Evolutionary conservation across 2,113 vertebrate genomes (phyloP).

Genomic region (Cervus canadensis): DNA sequence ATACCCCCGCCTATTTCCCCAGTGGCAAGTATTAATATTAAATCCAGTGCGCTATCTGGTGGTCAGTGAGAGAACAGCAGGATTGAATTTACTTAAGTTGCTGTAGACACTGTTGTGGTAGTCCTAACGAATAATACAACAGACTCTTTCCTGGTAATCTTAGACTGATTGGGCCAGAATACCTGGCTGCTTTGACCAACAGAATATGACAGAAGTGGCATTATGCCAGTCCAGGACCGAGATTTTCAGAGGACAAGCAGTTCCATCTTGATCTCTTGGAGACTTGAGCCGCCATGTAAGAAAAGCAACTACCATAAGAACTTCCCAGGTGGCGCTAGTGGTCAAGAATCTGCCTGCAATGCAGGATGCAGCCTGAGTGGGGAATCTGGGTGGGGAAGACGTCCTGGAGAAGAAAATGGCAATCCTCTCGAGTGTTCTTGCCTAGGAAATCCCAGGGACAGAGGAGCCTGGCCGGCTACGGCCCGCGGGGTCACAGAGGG

Average conservation of each 20-base stretch:
- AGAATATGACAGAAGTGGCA: neutral
- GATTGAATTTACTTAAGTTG: neutral
- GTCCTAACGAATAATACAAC: neutral
- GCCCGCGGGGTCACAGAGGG: neutral
- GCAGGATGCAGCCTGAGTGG: neutral
- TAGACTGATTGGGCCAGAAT: neutral
- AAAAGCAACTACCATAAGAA: neutral
- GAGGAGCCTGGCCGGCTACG: neutral
- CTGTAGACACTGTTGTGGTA: neutral
- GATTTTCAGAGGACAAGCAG: neutral
- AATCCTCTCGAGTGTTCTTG: neutral
- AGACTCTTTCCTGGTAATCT: neutral
- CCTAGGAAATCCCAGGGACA: neutral
- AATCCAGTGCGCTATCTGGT: neutral
- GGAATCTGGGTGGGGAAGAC: neutral
- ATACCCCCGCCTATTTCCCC: rapidly evolving
- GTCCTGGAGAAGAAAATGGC: neutral
- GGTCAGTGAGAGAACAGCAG: neutral
- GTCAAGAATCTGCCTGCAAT: neutral
- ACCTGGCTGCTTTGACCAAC: neutral
- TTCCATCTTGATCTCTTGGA: neutral
- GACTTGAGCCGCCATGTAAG: neutral
- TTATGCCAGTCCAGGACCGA: neutral
- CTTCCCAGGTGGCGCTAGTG: neutral
- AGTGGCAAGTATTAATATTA: rapidly evolving